These are phyloP conservation scores for Montipora foliosa DNA, from an alignment of 64 coral and sea anemone species.

Conservation along the genomic window DNA sequence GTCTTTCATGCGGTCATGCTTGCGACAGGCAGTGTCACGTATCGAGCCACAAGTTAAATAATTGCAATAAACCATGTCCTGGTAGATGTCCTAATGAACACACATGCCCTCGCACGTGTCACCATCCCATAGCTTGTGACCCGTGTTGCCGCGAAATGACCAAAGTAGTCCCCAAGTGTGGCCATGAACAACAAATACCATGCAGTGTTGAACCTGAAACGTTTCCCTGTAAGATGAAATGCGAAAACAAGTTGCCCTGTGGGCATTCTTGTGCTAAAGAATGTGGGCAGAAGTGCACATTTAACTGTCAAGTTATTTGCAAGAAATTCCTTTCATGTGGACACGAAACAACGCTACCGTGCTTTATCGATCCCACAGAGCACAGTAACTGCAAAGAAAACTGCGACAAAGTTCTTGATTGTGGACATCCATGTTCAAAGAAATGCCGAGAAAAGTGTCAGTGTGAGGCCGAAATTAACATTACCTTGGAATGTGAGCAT, in stretches of 20 bases:
- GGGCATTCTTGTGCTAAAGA: constrained; percentile 28
- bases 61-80: background rate
- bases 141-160: background rate
- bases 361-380: constrained; percentile 19
- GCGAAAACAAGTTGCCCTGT: constrained; percentile 8
- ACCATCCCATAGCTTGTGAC: background rate
- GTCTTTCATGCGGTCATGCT: constrained; percentile 40
- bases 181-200: constrained; percentile 35
- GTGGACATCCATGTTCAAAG: constrained; percentile 69
- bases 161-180: constrained; percentile 16
- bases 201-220: constrained; percentile 27
- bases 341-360: constrained; percentile 36
- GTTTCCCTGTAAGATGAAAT: constrained; percentile 29
- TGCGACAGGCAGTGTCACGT: constrained; percentile 24
- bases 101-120: background rate
- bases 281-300: constrained; percentile 32
- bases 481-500: background rate
- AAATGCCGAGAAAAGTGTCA: background rate
- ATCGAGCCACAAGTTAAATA: background rate
- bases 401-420: constrained; percentile 33
- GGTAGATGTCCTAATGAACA: constrained; percentile 2
- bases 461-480: background rate
- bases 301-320: background rate
- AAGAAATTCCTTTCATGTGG: constrained; percentile 39
- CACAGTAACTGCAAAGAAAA: background rate